These are phyloP conservation scores for Eulemur macaco DNA, from an alignment of 2,113 vertebrate genomes.

Conservation along the genomic window DNA sequence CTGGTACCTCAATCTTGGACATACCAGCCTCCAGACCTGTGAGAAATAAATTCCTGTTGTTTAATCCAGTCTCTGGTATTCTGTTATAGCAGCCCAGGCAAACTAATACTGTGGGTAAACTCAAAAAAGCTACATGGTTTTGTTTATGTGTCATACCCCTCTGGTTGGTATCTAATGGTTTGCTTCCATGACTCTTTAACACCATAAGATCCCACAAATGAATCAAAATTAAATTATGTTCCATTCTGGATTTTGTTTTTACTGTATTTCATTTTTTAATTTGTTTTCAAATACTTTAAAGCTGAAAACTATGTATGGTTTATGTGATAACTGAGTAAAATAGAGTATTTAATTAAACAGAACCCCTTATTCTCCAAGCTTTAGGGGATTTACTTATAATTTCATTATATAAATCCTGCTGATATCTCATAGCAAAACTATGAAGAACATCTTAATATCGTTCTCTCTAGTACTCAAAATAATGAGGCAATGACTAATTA, in stretches of 20 bases:
- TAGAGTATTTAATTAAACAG: conserved; percentile 70
- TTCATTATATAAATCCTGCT: conserved; percentile 57
- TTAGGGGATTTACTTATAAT: conserved; percentile 62
- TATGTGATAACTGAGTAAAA: conserved; percentile 59
- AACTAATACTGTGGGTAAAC: not conserved
- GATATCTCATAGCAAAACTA: not conserved
- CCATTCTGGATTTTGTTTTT: not conserved
- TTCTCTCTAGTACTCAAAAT: conserved; percentile 29
- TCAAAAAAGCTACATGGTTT: not conserved
- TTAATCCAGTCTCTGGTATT: not conserved
- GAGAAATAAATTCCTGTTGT: not conserved
- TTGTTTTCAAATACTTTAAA: conserved; percentile 51
- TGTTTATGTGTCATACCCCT: not conserved
- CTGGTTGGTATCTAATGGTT: not conserved
- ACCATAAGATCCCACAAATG: not conserved
- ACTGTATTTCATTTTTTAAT: conserved; percentile 1
- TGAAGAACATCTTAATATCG: conserved; percentile 21
- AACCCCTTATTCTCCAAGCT: conserved; percentile 38
- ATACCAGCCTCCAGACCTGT: not conserved
- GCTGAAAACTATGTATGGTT: not conserved
- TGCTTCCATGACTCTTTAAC: not conserved
- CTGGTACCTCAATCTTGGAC: not conserved
- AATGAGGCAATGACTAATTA: not conserved
- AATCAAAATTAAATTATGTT: conserved; percentile 5
- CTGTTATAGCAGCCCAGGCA: not conserved